Percentiles rank a stretch among this genome's conserved stretches.
These are phyloP conservation scores for Siniperca undulata DNA, from an alignment of 2,797 vertebrate species.

Conservation along the genomic window DNA sequence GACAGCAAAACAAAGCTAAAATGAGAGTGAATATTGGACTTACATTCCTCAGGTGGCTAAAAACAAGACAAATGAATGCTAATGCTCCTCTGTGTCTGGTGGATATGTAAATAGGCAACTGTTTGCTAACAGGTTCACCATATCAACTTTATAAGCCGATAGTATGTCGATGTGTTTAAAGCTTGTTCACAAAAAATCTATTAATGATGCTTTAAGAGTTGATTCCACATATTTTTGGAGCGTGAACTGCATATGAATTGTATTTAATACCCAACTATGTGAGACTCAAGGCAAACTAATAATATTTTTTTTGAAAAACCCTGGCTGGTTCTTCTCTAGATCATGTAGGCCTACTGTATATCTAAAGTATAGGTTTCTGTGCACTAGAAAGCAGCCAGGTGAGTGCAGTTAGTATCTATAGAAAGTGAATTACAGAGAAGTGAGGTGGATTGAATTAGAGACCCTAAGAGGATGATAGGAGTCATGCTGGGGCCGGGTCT, in stretches of 20 bases:
- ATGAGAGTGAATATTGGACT: not conserved
- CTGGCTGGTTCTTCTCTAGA: not conserved
- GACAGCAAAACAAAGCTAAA: not conserved
- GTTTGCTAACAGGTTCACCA: not conserved
- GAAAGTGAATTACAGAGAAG: conserved; percentile 68
- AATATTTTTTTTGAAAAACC: not conserved
- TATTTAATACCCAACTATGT: not conserved
- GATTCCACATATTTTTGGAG: not conserved
- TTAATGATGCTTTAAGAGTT: not conserved
- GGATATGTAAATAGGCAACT: conserved; percentile 1
- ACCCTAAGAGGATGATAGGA: conserved; percentile 75
- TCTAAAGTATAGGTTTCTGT: not conserved
- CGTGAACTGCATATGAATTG: not conserved
- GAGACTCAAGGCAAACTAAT: not conserved
- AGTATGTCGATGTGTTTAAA: not conserved
- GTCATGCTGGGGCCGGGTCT: conserved; percentile 55
- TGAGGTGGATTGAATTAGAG: conserved; percentile 74
- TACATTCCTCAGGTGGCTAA: not conserved
- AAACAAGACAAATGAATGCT: conserved; percentile 21
- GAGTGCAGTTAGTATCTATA: conserved; percentile 52
- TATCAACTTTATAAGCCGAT: not conserved
- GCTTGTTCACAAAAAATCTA: not conserved
- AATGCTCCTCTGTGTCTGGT: conserved; percentile 5
- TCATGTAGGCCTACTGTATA: not conserved
- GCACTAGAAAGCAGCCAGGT: conserved; percentile 38